Percentiles rank a stretch among this genome's conserved stretches.
These are phyloP conservation scores for Pheucticus melanocephalus DNA, from an alignment of 2,113 vertebrate species.

Conservation along the genomic window DNA sequence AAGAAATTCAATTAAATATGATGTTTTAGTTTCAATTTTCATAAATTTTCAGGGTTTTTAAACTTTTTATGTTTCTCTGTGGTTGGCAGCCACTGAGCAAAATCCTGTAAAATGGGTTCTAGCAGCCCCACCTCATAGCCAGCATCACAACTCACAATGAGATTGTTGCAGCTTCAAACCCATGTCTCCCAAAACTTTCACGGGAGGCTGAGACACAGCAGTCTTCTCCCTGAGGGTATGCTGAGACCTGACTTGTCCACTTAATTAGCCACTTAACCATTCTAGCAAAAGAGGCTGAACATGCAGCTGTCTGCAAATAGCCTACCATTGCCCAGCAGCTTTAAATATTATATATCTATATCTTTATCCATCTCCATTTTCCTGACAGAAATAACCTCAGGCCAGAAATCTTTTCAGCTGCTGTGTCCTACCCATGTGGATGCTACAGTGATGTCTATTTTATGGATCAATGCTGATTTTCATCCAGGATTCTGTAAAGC, in stretches of 20 bases:
- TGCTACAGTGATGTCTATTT: not conserved
- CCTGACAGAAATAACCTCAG: not conserved
- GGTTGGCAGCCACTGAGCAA: not conserved
- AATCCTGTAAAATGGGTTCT: slow-evolving; percentile 9
- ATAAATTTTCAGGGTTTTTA: not conserved
- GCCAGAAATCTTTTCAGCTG: slow-evolving; percentile 13
- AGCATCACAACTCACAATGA: not conserved
- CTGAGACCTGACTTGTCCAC: slow-evolving; percentile 35
- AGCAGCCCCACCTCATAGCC: not conserved
- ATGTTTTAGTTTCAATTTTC: not conserved
- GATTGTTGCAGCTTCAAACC: not conserved
- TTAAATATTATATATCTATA: not conserved
- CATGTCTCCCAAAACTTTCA: slow-evolving; percentile 1
- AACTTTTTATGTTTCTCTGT: slow-evolving; percentile 10
- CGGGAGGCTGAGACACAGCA: not conserved
- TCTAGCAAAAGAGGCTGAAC: slow-evolving; percentile 36
- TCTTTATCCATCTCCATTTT: slow-evolving; percentile 45
- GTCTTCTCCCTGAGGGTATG: not conserved
- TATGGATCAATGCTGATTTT: not conserved
- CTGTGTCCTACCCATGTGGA: not conserved
- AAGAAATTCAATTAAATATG: not conserved
- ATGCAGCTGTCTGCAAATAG: slow-evolving; percentile 1
- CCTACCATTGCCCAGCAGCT: not conserved
- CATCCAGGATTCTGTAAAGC: not conserved
- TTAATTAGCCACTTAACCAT: slow-evolving; percentile 61